These are phyloP conservation scores for Cephalophus harveyi DNA, from an alignment of 2,113 vertebrate species.

Conservation along the genomic window DNA sequence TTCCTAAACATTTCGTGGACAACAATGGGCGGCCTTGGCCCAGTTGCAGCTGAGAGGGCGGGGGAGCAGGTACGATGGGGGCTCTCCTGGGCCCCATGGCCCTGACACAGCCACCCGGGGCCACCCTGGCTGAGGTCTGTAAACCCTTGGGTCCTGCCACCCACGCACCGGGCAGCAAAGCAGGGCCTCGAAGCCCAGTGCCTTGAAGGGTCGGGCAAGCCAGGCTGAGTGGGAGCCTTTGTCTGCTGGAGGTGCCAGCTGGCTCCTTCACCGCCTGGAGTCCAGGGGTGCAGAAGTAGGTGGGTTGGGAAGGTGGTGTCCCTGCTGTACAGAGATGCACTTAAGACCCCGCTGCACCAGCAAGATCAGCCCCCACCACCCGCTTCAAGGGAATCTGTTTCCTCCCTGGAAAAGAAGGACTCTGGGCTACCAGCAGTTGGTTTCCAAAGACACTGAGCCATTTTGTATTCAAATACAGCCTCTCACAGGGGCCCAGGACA, in stretches of 20 bases:
- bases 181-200: slow-evolving; percentile 53
- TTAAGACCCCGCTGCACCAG: background rate
- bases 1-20: slow-evolving; percentile 87
- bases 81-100: background rate
- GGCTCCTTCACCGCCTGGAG: slow-evolving; percentile 39
- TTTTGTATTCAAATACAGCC: background rate
- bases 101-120: background rate
- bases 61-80: slow-evolving; percentile 67
- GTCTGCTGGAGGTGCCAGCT: slow-evolving; percentile 77
- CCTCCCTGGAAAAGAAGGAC: background rate
- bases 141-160: slow-evolving; percentile 67
- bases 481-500: fast-evolving
- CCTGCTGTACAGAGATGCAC: fast-evolving
- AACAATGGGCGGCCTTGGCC: slow-evolving; percentile 79
- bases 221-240: slow-evolving; percentile 74
- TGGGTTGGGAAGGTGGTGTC: background rate
- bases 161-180: background rate
- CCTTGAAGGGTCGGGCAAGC: background rate
- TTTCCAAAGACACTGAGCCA: background rate
- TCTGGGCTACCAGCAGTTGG: background rate
- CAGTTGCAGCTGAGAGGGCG: slow-evolving; percentile 67
- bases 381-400: background rate
- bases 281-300: fast-evolving
- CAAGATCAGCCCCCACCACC: fast-evolving
- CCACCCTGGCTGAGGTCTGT: slow-evolving; percentile 50